phyloP scores from a whole-genome alignment of 2,888 invertebrate genomes.

The Meghimatium bilineatum region DNA sequence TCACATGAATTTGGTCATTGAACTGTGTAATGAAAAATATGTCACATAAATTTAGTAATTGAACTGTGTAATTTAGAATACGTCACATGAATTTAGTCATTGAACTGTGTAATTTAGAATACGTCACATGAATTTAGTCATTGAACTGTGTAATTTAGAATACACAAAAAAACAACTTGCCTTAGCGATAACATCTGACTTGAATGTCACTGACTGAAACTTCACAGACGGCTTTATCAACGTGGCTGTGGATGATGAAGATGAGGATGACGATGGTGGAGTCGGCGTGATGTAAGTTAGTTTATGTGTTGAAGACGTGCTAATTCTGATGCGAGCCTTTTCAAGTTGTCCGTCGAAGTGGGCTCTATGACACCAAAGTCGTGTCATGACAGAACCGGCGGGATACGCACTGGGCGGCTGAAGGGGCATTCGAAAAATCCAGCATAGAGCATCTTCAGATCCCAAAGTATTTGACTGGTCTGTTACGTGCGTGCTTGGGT shows the following conservation, averaged over 20 bases:
- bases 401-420: slow-evolving; percentile 23
- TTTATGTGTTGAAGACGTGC: slow-evolving; percentile 4
- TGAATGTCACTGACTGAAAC: not conserved
- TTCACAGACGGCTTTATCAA: not conserved
- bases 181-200: slow-evolving; percentile 1
- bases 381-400: slow-evolving; percentile 45
- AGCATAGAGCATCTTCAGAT: slow-evolving; percentile 47
- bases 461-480: not conserved
- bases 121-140: too few species aligned
- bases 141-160: too few species aligned
- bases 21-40: too few species aligned
- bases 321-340: not conserved
- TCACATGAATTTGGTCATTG: too few species aligned
- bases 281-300: not conserved
- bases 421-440: slow-evolving; percentile 34
- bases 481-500: slow-evolving; percentile 18
- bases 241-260: slow-evolving; percentile 4
- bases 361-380: slow-evolving; percentile 21
- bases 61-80: too few species aligned
- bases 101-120: too few species aligned
- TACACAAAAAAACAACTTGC: too few species aligned
- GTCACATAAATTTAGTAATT: too few species aligned
- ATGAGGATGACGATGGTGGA: not conserved
- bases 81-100: too few species aligned
- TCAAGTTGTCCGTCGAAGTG: slow-evolving; percentile 1